phyloP scores from a whole-genome alignment of 1,140 invertebrate genomes.

The Cydia pomonella region DNA sequence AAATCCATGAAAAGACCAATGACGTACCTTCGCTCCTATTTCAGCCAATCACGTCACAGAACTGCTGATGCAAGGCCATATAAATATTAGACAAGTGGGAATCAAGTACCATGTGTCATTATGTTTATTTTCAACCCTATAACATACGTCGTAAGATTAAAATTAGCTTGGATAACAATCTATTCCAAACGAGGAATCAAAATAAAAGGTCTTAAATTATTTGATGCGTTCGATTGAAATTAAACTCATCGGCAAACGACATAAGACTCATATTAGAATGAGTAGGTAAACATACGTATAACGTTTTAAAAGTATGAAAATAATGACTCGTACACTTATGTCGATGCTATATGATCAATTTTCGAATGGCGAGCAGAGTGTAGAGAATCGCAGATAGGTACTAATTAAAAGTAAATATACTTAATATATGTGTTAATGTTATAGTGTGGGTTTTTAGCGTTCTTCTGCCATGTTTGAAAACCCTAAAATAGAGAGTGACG shows the following conservation, averaged over 20 bases:
- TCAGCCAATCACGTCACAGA: neutral
- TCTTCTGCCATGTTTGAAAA: neutral
- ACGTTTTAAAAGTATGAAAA: neutral
- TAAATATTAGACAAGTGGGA: neutral
- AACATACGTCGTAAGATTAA: neutral
- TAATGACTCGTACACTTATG: neutral
- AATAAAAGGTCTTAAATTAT: neutral
- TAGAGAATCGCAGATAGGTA: no score
- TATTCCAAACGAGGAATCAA: neutral
- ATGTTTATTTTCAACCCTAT: neutral
- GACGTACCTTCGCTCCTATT: neutral
- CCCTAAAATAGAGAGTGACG: neutral
- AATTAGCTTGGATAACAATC: neutral
- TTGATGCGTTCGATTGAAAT: neutral
- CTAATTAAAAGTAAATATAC: no score
- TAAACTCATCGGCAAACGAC: neutral
- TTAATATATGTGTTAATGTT: no score
- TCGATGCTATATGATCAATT: neutral
- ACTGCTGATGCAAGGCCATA: constrained; percentile 34
- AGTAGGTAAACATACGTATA: neutral
- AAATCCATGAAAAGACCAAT: neutral
- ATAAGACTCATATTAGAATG: neutral
- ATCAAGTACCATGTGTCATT: neutral
- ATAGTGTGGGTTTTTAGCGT: no score
- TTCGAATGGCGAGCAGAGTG: neutral